A percentile compares a stretch with the other conserved stretches of the same genome.
phyloP scores from a whole-genome alignment of 2,113 vertebrate species.

The Alectura lathami region DNA sequence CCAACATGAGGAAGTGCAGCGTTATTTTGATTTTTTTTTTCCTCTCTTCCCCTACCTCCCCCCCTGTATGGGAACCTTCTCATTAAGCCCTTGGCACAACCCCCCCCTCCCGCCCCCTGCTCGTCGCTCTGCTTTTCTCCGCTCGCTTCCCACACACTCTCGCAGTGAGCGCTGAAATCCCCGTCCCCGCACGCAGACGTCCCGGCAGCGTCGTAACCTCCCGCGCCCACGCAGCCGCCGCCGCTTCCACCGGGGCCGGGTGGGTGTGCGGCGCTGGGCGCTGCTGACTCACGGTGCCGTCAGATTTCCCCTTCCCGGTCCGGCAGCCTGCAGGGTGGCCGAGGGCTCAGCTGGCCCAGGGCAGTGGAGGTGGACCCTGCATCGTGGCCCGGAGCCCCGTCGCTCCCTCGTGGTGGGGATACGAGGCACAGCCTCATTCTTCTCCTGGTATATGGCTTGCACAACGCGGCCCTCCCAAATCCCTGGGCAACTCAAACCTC shows the following conservation, averaged over 20 bases:
- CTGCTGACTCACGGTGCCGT: constrained; percentile 21
- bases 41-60: background rate
- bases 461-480: background rate
- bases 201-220: constrained; percentile 32
- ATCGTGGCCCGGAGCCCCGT: fast-evolving
- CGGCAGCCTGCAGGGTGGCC: background rate
- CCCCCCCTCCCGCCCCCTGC: background rate
- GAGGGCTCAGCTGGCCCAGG: background rate
- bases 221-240: constrained; percentile 15
- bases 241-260: constrained; percentile 11
- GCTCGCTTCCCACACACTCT: constrained; percentile 26
- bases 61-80: background rate
- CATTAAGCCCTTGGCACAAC: constrained; percentile 38
- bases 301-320: background rate
- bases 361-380: background rate
- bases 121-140: constrained; percentile 14
- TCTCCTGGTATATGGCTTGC: background rate
- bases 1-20: fast-evolving
- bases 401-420: fast-evolving
- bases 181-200: background rate
- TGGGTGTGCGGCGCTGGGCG: constrained; percentile 9
- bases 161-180: background rate
- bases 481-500: fast-evolving
- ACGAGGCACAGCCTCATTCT: fast-evolving
- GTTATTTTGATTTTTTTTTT: background rate